These are phyloP conservation scores for Alosa alosa DNA, from an alignment of 2,113 vertebrate genomes.

Conservation along the genomic window DNA sequence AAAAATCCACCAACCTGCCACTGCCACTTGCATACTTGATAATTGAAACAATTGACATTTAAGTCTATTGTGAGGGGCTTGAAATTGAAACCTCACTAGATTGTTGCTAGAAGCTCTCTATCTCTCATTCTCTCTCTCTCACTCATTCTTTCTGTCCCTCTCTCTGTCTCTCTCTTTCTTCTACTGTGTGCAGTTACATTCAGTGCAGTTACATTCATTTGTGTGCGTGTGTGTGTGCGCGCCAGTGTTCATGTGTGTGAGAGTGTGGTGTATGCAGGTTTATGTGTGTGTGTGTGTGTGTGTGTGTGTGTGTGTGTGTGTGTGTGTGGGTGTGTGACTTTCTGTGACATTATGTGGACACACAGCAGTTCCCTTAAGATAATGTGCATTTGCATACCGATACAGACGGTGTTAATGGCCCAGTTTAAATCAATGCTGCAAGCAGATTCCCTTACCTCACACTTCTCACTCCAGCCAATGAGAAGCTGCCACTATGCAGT, in stretches of 20 bases:
- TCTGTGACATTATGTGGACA: not conserved
- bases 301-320: not conserved
- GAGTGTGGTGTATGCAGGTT: not conserved
- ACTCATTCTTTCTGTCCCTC: not conserved
- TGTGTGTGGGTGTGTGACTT: not conserved
- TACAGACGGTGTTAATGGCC: no score
- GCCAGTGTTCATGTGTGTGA: not conserved
- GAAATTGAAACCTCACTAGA: not conserved
- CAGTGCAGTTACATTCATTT: no score
- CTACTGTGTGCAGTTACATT: no score
- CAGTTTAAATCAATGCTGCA: not conserved
- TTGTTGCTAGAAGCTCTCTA: not conserved
- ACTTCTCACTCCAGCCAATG: not conserved
- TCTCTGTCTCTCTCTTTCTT: no score
- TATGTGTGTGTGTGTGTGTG: slow-evolving; percentile 23
- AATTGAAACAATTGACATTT: slow-evolving; percentile 13
- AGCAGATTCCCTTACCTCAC: not conserved
- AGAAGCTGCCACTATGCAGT: not conserved
- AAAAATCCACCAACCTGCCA: not conserved
- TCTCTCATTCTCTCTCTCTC: no score
- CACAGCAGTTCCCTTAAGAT: not conserved
- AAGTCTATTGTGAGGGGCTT: not conserved
- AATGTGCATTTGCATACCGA: slow-evolving; percentile 7
- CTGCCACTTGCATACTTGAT: slow-evolving; percentile 11
- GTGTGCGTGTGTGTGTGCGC: not conserved